Conservation (phyloP, 2,888 invertebrate genomes). For the Herminia tarsipennalis region DNA sequence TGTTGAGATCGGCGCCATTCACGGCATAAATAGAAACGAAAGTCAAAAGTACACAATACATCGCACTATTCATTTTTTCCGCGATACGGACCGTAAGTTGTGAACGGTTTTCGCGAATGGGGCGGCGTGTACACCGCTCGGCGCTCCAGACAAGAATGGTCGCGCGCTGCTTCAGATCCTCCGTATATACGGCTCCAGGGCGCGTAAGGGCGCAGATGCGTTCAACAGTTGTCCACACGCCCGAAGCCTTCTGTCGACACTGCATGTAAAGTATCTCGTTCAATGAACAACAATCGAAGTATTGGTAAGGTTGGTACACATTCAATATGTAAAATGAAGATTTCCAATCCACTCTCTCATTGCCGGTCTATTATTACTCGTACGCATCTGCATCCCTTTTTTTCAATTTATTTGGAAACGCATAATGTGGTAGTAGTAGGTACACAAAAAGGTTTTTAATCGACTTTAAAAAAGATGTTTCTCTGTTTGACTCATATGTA, state of each 20-base stretch:
- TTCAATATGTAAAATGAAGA: too few species aligned
- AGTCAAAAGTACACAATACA: constrained; percentile 52
- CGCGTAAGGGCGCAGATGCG: constrained; percentile 70
- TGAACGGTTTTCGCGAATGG: constrained; percentile 28
- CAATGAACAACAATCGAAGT: too few species aligned
- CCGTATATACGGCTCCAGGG: constrained; percentile 56
- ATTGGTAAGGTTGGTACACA: too few species aligned
- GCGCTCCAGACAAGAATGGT: constrained; percentile 55
- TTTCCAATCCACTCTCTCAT: too few species aligned
- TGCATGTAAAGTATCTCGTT: too few species aligned
- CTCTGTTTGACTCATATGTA: too few species aligned
- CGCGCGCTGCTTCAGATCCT: constrained; percentile 38
- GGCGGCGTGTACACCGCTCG: constrained; percentile 44
- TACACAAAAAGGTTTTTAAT: too few species aligned
- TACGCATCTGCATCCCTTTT: background rate
- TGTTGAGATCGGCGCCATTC: constrained; percentile 50
- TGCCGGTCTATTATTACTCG: too few species aligned
- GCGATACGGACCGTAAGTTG: constrained; percentile 24
- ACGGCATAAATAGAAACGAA: constrained; percentile 50
- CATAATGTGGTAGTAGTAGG: too few species aligned
- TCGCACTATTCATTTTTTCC: constrained; percentile 57
- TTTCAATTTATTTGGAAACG: background rate
- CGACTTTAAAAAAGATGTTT: too few species aligned
- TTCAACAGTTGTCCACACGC: constrained; percentile 75
- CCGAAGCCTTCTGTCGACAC: constrained; percentile 34